A percentile compares a stretch with the other conserved stretches of the same genome.
Conservation (phyloP, 2,888 invertebrate genomes). For the Oegoconia quadripuncta region DNA sequence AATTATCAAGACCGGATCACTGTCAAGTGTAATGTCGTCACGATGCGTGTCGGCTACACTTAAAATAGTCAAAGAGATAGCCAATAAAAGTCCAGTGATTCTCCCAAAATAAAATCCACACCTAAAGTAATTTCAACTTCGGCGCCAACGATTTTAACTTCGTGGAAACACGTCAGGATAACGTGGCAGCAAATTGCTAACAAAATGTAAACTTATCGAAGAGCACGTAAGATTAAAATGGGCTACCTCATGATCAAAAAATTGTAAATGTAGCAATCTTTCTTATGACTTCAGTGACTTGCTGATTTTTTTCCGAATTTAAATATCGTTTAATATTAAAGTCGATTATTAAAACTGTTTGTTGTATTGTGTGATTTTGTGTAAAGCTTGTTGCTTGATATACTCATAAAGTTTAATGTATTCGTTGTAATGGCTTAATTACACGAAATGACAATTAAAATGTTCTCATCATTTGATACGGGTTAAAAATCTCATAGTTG, state of each 20-base stretch:
- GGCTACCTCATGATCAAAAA: constrained; percentile 36
- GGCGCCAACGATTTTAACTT: constrained; percentile 12
- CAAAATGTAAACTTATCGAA: constrained; percentile 24
- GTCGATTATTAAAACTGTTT: too few species aligned
- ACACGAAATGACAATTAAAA: constrained; percentile 18
- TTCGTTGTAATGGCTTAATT: neutral
- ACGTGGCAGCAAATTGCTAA: constrained; percentile 15
- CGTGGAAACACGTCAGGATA: constrained; percentile 10
- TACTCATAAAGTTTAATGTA: too few species aligned
- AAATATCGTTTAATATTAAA: too few species aligned
- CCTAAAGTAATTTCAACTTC: constrained; percentile 4
- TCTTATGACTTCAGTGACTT: constrained; percentile 50
- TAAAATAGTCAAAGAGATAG: constrained; percentile 43
- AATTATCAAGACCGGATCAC: constrained; percentile 36
- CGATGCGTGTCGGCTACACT: constrained; percentile 34
- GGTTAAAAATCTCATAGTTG: constrained; percentile 18
- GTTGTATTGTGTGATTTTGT: too few species aligned
- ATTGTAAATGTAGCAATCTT: constrained; percentile 39
- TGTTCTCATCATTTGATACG: constrained; percentile 25
- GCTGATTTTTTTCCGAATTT: too few species aligned
- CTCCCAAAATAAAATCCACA: constrained; percentile 34
- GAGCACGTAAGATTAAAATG: constrained; percentile 22
- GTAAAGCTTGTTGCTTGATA: too few species aligned
- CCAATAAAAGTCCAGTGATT: constrained; percentile 40
- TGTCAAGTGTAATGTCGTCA: constrained; percentile 35